Percentiles rank a stretch among this genome's conserved stretches.
These are phyloP conservation scores for Ormyrus nitidulus DNA, from an alignment of 2,888 invertebrate species.

Conservation along the genomic window DNA sequence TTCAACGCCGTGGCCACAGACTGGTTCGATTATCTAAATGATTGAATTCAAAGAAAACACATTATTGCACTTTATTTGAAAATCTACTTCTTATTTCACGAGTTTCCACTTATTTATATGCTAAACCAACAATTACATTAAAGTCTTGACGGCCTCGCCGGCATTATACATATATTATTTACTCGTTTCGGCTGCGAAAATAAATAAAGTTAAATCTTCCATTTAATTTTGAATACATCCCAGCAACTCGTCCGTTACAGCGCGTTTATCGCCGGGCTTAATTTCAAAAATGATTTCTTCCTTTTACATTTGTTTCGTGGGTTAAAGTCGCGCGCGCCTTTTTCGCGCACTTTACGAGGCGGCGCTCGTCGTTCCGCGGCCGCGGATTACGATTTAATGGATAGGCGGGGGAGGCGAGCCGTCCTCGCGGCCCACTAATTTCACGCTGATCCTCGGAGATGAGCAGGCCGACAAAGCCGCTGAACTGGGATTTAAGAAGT, in stretches of 20 bases:
- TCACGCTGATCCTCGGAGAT: conserved; percentile 24
- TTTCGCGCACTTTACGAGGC: conserved; percentile 11
- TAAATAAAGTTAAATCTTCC: no score
- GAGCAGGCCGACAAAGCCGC: neutral
- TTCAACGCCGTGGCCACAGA: no score
- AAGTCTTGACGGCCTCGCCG: no score
- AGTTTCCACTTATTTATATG: no score
- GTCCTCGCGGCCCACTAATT: neutral
- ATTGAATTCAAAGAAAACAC: no score
- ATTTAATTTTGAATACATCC: no score
- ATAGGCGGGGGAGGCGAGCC: neutral
- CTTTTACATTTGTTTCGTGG: conserved; percentile 1
- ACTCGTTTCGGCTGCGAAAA: no score
- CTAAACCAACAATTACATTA: no score
- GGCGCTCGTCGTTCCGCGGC: neutral
- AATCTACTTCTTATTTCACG: no score
- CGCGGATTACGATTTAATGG: conserved; percentile 29
- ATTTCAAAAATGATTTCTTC: conserved; percentile 27
- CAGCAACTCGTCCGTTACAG: neutral
- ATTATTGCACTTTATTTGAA: no score
- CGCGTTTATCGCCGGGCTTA: neutral
- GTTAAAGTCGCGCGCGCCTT: conserved; percentile 6
- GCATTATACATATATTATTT: no score
- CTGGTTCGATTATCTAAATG: no score
- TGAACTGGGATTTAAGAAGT: neutral